Evolutionary conservation across 2,888 invertebrate genomes (phyloP).

Genomic region (Loripinus fragilis): DNA sequence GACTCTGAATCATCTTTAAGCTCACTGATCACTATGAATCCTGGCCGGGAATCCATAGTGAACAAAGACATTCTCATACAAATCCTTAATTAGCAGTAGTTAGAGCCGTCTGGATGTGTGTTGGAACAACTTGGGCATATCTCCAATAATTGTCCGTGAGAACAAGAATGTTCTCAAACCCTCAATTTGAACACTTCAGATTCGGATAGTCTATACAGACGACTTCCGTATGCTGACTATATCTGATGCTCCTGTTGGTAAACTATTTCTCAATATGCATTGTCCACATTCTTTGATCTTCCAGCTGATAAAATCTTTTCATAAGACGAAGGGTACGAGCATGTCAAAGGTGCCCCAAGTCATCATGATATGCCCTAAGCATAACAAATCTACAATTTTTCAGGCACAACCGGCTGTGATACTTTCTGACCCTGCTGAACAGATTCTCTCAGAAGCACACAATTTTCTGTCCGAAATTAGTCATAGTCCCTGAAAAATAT

Average conservation of each 20-base stretch:
- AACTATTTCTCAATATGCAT: slow-evolving; percentile 25
- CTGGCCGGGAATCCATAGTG: slow-evolving; percentile 21
- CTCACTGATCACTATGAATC: slow-evolving; percentile 27
- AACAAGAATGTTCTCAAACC: slow-evolving; percentile 16
- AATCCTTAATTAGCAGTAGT: slow-evolving; percentile 15
- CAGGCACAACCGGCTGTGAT: background rate
- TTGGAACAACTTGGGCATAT: slow-evolving; percentile 19
- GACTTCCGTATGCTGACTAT: slow-evolving; percentile 24
- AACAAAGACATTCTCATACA: slow-evolving; percentile 17
- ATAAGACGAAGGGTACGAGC: slow-evolving; percentile 15
- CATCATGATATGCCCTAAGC: slow-evolving; percentile 13
- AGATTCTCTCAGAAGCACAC: background rate
- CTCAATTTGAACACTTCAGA: slow-evolving; percentile 7
- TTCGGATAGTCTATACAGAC: slow-evolving; percentile 29
- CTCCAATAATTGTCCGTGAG: slow-evolving; percentile 21
- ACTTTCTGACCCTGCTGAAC: background rate
- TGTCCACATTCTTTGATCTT: slow-evolving; percentile 23
- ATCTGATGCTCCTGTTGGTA: background rate
- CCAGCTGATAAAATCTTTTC: slow-evolving; percentile 5
- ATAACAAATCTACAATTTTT: background rate
- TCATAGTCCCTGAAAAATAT: background rate
- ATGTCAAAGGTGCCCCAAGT: slow-evolving; percentile 25
- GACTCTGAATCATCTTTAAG: slow-evolving; percentile 11
- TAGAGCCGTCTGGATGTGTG: slow-evolving; percentile 12
- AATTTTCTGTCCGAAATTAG: background rate